Evolutionary conservation across 2,797 vertebrate genomes (phyloP), one percentile per base, ranked within the genome.

Genomic region (Melanotaenia nigrans): DNA sequence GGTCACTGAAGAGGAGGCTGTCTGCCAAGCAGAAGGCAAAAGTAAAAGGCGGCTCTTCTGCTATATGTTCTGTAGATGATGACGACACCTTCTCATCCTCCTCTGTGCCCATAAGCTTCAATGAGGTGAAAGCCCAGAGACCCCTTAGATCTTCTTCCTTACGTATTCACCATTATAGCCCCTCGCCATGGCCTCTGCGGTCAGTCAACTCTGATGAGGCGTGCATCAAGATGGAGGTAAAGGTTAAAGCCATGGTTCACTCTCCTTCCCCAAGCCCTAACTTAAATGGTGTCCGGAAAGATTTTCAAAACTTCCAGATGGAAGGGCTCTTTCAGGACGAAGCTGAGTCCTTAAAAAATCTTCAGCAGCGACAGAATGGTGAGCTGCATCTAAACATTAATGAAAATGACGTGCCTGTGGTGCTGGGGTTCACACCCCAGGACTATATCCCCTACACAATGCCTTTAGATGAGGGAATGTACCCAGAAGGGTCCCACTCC

Each of bases 381-480:
- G 96, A 96, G 92, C 94, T 98, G 87, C 97, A 94, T 93, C 95
- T 98, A 82, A 96, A 95, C 90, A 96, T 99, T 78, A 97, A 97
- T 72, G 96, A 97, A 90, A 96, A 96, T 89, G 92, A 92, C 40
- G 96, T 98, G 96, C 98, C 98, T 96, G 97, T 98, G 74, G 97
- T 97, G 83, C 95, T 98, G 82, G 97, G 97, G 93, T 95, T 99
- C 80, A 93, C 96, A 79, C 97, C 97, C 95, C 97, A 98, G 95
- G 97, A 98, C 95, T 99, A 98, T 94, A 97, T 99, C 92, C 97
- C 97, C 93, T 98, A 99, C 91, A 98, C 97, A 88, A 97, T 99
- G 97, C 97, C 97, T 99, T 99, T 99, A 96, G 96, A 98, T 93
- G 97, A 97, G 92, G 96, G 96, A 96, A 95, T 98, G 96, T 99